Conservation (phyloP, 2,797 vertebrate genomes). For the Picus viridis region DNA sequence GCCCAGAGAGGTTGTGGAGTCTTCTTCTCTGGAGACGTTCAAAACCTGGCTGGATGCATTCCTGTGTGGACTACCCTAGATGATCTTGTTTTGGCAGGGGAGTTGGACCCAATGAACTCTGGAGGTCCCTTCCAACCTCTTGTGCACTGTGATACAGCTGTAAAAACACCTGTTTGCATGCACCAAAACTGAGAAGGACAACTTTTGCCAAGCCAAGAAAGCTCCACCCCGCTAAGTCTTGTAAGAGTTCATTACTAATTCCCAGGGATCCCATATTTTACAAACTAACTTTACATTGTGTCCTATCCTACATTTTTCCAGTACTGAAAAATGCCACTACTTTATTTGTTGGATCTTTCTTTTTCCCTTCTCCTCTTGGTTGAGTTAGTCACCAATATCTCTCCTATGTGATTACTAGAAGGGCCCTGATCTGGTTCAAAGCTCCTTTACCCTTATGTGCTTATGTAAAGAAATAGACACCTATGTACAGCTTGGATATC, state of each 20-base stretch:
- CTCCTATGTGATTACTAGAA: background rate
- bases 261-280: background rate
- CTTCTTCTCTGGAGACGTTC: too few species aligned
- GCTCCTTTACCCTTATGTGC: background rate
- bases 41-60: too few species aligned
- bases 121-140: too few species aligned
- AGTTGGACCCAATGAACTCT: too few species aligned
- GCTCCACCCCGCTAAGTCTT: background rate
- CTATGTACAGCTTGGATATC: background rate
- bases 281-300: background rate
- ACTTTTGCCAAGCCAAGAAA: background rate
- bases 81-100: too few species aligned
- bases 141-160: too few species aligned
- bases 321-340: background rate
- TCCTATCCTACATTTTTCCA: background rate
- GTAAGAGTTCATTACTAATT: background rate
- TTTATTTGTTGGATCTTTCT: background rate
- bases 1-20: too few species aligned
- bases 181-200: background rate
- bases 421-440: background rate
- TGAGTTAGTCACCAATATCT: background rate
- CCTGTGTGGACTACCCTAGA: too few species aligned
- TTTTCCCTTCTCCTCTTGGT: fast-evolving
- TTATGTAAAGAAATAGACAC: background rate
- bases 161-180: background rate